Evolutionary conservation across 2,888 invertebrate species (phyloP), one percentile per base, ranked within the genome.

Genomic region (Drosophila differens): DNA sequence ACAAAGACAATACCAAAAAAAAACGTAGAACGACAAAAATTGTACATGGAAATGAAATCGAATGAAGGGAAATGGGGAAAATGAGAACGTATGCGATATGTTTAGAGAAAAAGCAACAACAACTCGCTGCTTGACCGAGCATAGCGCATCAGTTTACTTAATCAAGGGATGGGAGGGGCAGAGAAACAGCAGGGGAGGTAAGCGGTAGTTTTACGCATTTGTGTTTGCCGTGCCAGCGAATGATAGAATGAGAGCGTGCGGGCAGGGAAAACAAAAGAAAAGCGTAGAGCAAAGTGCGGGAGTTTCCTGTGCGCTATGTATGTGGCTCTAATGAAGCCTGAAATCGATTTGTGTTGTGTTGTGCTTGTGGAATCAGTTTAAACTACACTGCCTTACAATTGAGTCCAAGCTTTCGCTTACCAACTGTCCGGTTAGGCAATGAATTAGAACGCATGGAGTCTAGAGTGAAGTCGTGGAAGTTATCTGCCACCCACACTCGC

Each of bases 281-380:
- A 76, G 70, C 85, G 33, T 33, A 69, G 58, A 61, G 70, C 82
- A 60, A 71, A 79, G 80, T 74, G 88, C 90, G 88, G 83, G 78
- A 91, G 91, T 88, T 88, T 88, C 88, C 88, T 88, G 87, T 91
- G 75, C 70, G 68, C 81, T 82, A 65, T 81, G 72, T 63, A 28
- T 53, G 22, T 44, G 74, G 67, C 63, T 64, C 90, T 85, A 91
- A 83, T 91, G 91, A 90, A 91, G 91, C 91, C 91, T 92, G 91
- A 91, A 92, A 91, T 91, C 91, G 88, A 82, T 90, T 88, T 90
- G 71, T 32, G 16, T 28, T 37, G 25, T 32, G 35, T 35, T 53
- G 32, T 28, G 28, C 22, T 39, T 35, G 19, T 78, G 75, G 64
- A 70, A 69, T 63, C 55, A 68, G 69, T 57, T 58, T 37, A 10